phyloP scores from a whole-genome alignment of 2,797 vertebrate genomes.

The Squalus acanthias region DNA sequence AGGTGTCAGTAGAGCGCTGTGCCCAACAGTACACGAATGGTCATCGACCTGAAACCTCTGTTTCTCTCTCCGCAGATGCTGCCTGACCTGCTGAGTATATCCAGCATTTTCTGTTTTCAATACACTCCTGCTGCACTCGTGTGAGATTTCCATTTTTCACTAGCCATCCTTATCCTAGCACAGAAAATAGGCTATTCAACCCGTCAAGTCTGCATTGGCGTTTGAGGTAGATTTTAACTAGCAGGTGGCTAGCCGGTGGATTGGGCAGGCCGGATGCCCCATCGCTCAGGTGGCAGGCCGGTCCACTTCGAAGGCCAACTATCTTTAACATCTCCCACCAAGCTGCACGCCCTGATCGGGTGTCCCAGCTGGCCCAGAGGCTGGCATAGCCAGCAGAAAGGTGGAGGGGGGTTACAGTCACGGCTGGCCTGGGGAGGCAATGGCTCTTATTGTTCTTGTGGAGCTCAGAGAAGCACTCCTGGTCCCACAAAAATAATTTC shows the following conservation, averaged over 20 bases:
- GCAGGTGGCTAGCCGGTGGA: background rate
- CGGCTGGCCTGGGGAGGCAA: too few relatives aligned
- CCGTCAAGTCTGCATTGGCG: background rate
- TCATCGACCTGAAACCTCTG: too few relatives aligned
- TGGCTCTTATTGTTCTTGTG: too few relatives aligned
- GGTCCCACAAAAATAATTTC: too few relatives aligned
- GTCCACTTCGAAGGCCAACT: background rate
- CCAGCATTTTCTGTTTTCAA: too few relatives aligned
- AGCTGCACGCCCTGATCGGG: background rate
- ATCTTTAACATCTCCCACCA: background rate
- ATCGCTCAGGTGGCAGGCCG: background rate
- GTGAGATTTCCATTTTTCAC: background rate
- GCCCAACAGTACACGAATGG: background rate
- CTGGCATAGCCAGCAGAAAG: background rate
- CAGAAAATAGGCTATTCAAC: background rate
- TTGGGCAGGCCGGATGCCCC: background rate
- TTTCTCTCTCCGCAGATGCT: background rate
- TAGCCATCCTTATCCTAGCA: background rate
- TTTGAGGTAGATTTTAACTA: background rate
- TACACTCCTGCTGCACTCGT: background rate
- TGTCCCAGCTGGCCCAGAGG: background rate
- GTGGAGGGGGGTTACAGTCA: background rate
- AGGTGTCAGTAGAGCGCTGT: background rate
- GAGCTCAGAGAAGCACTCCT: background rate
- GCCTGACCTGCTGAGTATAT: too few relatives aligned